Evolutionary conservation across 2,888 invertebrate genomes (phyloP), one percentile per base, ranked within the genome.

Genomic region (Omphaloscelis lunosa): DNA sequence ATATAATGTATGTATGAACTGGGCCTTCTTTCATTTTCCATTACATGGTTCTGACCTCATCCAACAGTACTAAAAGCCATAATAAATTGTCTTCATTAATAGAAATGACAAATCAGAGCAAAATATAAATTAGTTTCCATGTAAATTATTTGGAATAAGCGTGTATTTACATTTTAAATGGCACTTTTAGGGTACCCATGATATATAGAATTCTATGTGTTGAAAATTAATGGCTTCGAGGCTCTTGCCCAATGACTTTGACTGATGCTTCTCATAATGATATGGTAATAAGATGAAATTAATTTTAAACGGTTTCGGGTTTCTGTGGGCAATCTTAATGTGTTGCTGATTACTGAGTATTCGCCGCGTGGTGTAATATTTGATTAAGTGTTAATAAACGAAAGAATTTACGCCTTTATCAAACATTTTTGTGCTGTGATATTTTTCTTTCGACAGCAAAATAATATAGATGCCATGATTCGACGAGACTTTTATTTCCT

Each of bases 21-120:
- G 12, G 17, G 4, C 34, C 78, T 84, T 84, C 72, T 84, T 0
- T 3, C 0, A 17, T 1, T 41, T 0, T 27, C 27, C 9, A n/a
- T n/a, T 27, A 1, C 0, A 0, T 72, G 51, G 12, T 15, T 1
- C 12, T 69, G 75, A 71, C 86, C 86, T 85, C 73, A 80, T 65
- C 65, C 34, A 41, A n/a, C 17, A 48, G 41, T 67, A 84, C 53
- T 76, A 63, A 84, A 63, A 82, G 65, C 41, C 66, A 59, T 77
- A 78, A 86, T 86, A 85, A 85, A 87, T 84, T 69, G 75, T 68
- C 56, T 80, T 81, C 84, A 82, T 84, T 84, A 84, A 84, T 59
- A 76, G 69, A 84, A 75, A 69, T 82, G 88, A 87, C 85, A 85
- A 87, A 86, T 87, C 88, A 83, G 87, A 86, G 85, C 86, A 79